Percentiles rank a stretch among this genome's conserved stretches.
Conservation (phyloP, 2,888 invertebrate genomes). For the Andrena hattorfiana region DNA sequence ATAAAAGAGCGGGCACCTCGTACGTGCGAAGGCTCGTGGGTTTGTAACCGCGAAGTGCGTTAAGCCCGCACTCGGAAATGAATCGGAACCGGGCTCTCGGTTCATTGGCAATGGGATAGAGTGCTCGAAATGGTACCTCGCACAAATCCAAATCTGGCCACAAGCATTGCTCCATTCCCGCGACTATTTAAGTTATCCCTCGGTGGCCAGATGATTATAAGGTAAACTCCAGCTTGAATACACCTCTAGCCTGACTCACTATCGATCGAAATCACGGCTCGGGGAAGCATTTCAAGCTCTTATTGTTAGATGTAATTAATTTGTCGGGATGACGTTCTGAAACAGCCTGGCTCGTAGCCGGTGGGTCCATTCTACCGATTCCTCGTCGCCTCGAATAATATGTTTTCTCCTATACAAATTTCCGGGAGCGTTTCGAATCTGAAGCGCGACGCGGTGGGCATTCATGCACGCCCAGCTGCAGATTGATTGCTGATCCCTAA, state of each 20-base stretch:
- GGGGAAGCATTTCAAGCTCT: not conserved
- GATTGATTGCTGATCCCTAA: constrained; percentile 71
- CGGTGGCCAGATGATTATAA: not conserved
- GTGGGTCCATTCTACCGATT: not conserved
- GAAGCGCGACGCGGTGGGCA: constrained; percentile 35
- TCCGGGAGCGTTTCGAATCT: constrained; percentile 31
- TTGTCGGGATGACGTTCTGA: not conserved
- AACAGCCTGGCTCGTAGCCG: not conserved
- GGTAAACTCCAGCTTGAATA: no score
- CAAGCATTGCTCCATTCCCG: not conserved
- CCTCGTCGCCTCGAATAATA: not conserved
- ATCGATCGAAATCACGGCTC: not conserved
- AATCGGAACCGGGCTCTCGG: constrained; percentile 48
- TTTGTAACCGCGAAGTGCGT: constrained; percentile 56
- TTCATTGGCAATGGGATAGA: constrained; percentile 49
- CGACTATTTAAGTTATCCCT: not conserved
- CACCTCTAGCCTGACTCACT: no score
- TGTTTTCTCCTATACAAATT: constrained; percentile 34
- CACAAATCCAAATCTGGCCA: constrained; percentile 24
- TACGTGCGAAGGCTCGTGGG: constrained; percentile 59
- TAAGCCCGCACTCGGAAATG: constrained; percentile 46
- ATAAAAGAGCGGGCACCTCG: constrained; percentile 58
- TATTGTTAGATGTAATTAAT: constrained; percentile 19
- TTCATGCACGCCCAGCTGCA: constrained; percentile 61
- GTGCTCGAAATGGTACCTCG: constrained; percentile 27